Percentiles rank a stretch among this genome's conserved stretches.
Evolutionary conservation across 1,140 invertebrate species (phyloP).

Genomic region (Caenorhabditis remanei): DNA sequence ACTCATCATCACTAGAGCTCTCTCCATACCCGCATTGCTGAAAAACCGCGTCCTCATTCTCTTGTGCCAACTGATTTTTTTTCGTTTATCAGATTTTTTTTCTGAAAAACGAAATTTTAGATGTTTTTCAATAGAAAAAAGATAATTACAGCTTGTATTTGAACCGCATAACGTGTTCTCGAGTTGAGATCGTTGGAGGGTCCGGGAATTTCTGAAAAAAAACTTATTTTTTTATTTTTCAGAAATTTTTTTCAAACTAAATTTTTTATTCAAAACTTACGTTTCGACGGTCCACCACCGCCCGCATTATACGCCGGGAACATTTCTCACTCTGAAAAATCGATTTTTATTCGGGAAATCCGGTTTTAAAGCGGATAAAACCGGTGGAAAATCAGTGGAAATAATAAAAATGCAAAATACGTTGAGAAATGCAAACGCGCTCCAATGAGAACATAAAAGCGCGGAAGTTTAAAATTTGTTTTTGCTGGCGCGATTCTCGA

Average conservation of each 20-base stretch:
- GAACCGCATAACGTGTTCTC: neutral
- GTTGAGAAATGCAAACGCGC: constrained; percentile 6
- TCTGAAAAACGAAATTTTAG: neutral
- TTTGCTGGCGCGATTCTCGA: neutral
- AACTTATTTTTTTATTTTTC: too few species aligned
- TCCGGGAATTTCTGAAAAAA: neutral
- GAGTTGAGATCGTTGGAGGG: neutral
- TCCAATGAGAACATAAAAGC: neutral
- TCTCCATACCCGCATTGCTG: neutral
- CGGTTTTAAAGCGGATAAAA: neutral
- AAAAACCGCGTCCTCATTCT: neutral
- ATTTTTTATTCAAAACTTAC: neutral
- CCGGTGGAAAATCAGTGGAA: neutral
- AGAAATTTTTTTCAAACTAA: neutral
- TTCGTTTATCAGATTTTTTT: neutral
- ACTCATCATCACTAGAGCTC: neutral
- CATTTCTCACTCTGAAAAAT: neutral
- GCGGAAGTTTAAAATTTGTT: neutral
- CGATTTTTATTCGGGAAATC: too few species aligned
- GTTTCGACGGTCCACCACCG: too few species aligned
- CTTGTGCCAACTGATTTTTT: neutral
- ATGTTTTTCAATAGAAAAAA: neutral
- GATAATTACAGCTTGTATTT: neutral
- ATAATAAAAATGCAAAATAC: neutral
- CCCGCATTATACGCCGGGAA: neutral